Evolutionary conservation across 2,113 vertebrate species (phyloP), one percentile per base, ranked within the genome.

Genomic region (Oreochromis aureus): DNA sequence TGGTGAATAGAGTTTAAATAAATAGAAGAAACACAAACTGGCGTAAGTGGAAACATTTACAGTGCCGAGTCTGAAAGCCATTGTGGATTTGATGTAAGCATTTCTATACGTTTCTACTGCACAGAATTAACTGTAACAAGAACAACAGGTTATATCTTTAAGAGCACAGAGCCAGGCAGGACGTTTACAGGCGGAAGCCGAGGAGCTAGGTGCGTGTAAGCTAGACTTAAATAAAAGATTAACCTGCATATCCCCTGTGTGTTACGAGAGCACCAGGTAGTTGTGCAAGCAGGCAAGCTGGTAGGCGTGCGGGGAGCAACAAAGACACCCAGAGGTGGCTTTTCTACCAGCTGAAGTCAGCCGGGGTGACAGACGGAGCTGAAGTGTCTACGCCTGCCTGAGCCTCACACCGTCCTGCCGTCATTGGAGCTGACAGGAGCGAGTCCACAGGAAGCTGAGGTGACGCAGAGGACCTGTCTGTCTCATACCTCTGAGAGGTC

Each of bases 201-300:
- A 63, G 91, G 79, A 89, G 85, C 58, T 59, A 80, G 87, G 86
- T 94, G 93, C 80, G 53, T 92, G 87, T 90, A 87, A 89, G 86
- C 87, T 87, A 61, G 81, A 81, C 87, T 94, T 96, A 94, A 96
- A 95, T 95, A 95, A 96, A 96, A 95, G 90, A 95, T 95, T 95
- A 95, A 94, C 92, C 94, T 92, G 92, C 61, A 30, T 63, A 91
- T 95, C 93, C 89, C 94, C 66, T 18, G 91, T 69, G 93, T 93
- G 94, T 93, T 94, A 90, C 89, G 89, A 90, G 89, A 93, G 88
- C 87, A 90, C 63, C 87, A 58, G 87, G 87, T 79, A 88, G 91
- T 24, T 81, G 85, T 84, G 89, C 84, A 84, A 80, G 85, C 89
- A 84, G 86, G 89, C 84, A 89, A 80, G 85, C 89, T 85, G 85